A percentile compares a stretch with the other conserved stretches of the same genome.
Evolutionary conservation across 2,113 vertebrate species (phyloP).

Genomic region (Cynopterus brachyotis): DNA sequence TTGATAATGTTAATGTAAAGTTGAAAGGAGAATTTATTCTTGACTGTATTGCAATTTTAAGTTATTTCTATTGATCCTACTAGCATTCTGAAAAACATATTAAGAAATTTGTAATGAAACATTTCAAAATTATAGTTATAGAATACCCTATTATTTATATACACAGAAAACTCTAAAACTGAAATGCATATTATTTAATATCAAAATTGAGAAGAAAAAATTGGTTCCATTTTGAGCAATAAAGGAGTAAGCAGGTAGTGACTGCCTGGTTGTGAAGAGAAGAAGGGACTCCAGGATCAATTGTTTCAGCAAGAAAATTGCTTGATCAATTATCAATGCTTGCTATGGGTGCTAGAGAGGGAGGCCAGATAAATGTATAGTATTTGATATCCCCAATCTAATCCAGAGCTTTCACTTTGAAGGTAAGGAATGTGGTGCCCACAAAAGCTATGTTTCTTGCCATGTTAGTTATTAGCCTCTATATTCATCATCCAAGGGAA

Average conservation of each 20-base stretch:
- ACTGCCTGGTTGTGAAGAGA: background rate
- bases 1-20: background rate
- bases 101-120: background rate
- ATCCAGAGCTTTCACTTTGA: background rate
- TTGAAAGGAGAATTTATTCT: background rate
- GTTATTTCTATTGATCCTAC: background rate
- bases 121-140: constrained; percentile 18
- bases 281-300: background rate
- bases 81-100: background rate
- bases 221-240: background rate
- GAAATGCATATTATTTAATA: background rate
- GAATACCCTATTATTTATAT: background rate
- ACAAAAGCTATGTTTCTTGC: background rate
- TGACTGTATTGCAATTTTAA: background rate
- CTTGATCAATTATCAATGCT: background rate
- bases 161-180: background rate
- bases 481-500: background rate
- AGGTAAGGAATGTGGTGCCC: background rate
- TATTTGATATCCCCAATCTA: background rate
- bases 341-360: background rate
- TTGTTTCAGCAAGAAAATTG: background rate
- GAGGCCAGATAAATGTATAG: background rate
- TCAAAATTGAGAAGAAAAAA: background rate
- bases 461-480: background rate
- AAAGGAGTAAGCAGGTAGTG: background rate